phyloP scores from a whole-genome alignment of 1,140 invertebrate genomes.

The Oreohelix idahoensis region DNA sequence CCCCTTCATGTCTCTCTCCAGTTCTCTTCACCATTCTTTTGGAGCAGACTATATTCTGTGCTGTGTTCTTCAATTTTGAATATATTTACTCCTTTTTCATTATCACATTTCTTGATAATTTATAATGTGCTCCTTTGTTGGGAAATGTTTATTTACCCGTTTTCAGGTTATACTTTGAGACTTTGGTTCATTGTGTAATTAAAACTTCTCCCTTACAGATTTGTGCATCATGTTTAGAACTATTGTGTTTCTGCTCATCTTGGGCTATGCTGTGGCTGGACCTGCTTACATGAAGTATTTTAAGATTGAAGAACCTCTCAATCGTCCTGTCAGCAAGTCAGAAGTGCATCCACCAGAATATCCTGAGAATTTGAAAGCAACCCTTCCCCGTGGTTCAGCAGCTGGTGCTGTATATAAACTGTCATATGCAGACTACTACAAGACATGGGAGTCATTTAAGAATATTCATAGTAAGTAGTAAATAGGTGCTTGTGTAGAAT shows the following conservation, averaged over 20 bases:
- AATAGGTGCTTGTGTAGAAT: no score
- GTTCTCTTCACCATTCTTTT: no score
- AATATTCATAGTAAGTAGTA: constrained; percentile 42
- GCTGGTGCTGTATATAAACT: constrained; percentile 30
- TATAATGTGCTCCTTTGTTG: no score
- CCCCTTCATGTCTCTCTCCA: no score
- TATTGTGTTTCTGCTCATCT: background rate
- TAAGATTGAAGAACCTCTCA: constrained; percentile 13
- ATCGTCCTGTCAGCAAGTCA: background rate
- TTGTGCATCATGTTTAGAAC: background rate
- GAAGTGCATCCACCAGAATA: background rate
- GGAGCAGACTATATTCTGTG: no score
- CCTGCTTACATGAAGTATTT: constrained; percentile 32
- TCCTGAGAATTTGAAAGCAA: background rate
- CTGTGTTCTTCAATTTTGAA: no score
- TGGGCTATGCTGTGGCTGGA: constrained; percentile 23
- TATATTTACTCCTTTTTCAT: no score
- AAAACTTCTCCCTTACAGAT: background rate
- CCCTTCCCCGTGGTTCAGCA: background rate
- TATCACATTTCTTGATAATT: no score
- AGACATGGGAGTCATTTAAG: constrained; percentile 51
- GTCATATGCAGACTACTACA: constrained; percentile 45
- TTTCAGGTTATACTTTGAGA: no score
- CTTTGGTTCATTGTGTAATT: background rate
- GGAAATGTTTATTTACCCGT: no score